phyloP scores from a whole-genome alignment of 2,113 vertebrate genomes.

The human region DNA sequence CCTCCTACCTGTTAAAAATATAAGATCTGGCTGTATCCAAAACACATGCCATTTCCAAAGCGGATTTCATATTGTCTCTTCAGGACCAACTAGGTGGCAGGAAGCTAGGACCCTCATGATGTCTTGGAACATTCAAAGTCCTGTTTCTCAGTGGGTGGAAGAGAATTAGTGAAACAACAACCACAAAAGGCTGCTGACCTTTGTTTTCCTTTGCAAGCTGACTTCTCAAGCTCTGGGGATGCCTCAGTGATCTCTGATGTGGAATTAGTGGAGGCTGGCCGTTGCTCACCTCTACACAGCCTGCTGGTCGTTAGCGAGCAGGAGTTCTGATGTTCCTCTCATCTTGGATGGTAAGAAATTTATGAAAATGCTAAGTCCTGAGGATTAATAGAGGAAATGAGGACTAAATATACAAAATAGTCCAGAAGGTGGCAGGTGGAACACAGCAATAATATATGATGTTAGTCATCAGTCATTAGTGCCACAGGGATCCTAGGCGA shows the following conservation, averaged over 20 bases:
- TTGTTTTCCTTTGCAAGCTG: neutral
- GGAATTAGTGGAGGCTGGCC: neutral
- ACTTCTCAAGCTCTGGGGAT: slow-evolving; percentile 1
- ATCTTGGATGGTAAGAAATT: slow-evolving; percentile 17
- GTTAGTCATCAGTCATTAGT: slow-evolving; percentile 71
- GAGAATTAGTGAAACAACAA: neutral
- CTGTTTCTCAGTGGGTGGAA: neutral
- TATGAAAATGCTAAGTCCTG: slow-evolving; percentile 12
- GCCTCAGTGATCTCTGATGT: neutral
- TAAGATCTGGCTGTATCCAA: neutral
- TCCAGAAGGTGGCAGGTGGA: slow-evolving; percentile 55
- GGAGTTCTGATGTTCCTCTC: neutral
- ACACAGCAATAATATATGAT: slow-evolving; percentile 56
- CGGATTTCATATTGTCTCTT: neutral
- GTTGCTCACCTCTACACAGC: neutral
- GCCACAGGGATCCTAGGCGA: slow-evolving; percentile 13
- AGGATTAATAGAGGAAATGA: slow-evolving; percentile 65
- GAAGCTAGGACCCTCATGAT: neutral
- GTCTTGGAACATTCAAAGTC: neutral
- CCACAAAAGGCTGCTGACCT: neutral
- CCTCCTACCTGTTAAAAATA: neutral
- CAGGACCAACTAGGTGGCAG: neutral
- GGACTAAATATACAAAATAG: slow-evolving; percentile 63
- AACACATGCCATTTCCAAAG: neutral
- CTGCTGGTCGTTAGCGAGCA: slow-evolving; percentile 39